Conservation (phyloP, 1,140 invertebrate genomes). For the Pogonus chalceus region DNA sequence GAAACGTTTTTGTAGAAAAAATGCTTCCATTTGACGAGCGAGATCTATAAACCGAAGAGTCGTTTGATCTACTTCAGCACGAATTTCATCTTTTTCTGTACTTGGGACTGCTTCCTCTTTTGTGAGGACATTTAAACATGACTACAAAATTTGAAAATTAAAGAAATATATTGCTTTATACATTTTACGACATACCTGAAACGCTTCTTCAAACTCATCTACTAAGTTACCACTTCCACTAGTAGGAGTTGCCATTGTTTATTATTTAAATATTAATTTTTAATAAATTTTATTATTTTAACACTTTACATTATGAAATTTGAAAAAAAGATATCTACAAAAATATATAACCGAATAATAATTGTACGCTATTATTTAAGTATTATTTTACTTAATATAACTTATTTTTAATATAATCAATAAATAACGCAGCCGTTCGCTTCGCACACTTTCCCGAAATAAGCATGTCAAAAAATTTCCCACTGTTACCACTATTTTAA, state of each 20-base stretch:
- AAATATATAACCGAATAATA: too few species aligned
- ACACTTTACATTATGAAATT: too few species aligned
- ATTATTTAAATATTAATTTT: too few species aligned
- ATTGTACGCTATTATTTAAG: too few species aligned
- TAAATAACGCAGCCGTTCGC: too few species aligned
- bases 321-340: too few species aligned
- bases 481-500: too few species aligned
- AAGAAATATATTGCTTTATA: neutral
- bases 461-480: too few species aligned
- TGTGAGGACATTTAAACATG: conserved; percentile 72
- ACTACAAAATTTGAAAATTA: conserved; percentile 42
- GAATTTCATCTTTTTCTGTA: conserved; percentile 74
- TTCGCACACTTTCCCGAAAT: too few species aligned
- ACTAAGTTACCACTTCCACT: conserved; percentile 72
- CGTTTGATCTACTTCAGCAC: conserved; percentile 75
- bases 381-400: too few species aligned
- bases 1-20: conserved; percentile 87
- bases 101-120: conserved; percentile 67
- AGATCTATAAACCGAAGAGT: conserved; percentile 77
- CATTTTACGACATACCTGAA: conserved; percentile 48
- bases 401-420: too few species aligned
- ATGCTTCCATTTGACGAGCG: conserved; percentile 85
- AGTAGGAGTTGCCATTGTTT: conserved; percentile 60
- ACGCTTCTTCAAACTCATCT: conserved; percentile 77
- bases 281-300: too few species aligned